Evolutionary conservation across 2,797 vertebrate species (phyloP), one percentile per base, ranked within the genome.

Genomic region (Benthosema pterotum): DNA sequence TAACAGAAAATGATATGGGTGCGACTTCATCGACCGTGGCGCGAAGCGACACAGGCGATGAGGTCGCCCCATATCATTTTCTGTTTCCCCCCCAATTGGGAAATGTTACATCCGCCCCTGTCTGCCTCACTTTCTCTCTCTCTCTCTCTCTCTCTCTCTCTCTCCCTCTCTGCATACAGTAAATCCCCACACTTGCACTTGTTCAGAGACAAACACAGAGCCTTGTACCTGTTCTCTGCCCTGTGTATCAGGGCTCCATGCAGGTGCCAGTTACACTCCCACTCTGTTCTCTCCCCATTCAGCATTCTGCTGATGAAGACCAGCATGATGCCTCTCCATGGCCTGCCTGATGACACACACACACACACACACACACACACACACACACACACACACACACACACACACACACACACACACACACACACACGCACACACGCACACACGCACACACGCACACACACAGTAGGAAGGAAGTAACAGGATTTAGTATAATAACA

Each of bases 221-320:
- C 15, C 8, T 7, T 3, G 49, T 61, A 67, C 89, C 88, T 86
- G 82, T 75, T 80, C 59, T 67, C 75, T 57, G 82, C 77, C 80
- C 82, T 57, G 65, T 28, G 55, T 45, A 38, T 87, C 82, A 88
- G 83, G 84, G 85, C 85, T 87, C 79, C 86, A 87, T 83, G 76
- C 69, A 69, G 84, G 72, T 59, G 50, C 66, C 72, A 46, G 52
- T 80, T 77, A 87, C 76, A 82, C 76, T 72, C 74, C 74, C 1
- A 45, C 81, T 79, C 65, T 62, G 65, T 73, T 67, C 47, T 66
- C 73, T 48, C 65, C 78, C 72, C 54, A 11, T 67, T 84, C 88
- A 86, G 87, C 50, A 4, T 61, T 67, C 53, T 57, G 63, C 65
- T 73, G 82, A 75, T 50, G 77, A 73, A 51, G 72, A 77, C 28